Evolutionary conservation across 1,140 invertebrate genomes (phyloP).

Genomic region (Armadillidium nasatum): DNA sequence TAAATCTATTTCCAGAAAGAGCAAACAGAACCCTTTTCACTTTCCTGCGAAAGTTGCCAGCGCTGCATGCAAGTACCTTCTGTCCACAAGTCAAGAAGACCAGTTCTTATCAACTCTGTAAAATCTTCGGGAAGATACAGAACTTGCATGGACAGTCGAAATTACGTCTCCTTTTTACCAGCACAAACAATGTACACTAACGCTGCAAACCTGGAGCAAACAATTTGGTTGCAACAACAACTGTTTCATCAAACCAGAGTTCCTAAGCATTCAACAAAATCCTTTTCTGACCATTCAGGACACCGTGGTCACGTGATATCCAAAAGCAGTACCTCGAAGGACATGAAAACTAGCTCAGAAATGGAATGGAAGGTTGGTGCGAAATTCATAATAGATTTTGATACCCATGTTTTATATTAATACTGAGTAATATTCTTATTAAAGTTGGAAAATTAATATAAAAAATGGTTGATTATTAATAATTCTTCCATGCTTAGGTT

Average conservation of each 20-base stretch:
- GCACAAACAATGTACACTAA: conserved; percentile 67
- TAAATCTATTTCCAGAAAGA: no score
- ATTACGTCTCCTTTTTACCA: neutral
- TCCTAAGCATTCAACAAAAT: conserved; percentile 27
- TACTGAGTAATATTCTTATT: no score
- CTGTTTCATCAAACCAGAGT: conserved; percentile 58
- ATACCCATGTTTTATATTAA: no score
- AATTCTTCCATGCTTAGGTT: conserved; percentile 55
- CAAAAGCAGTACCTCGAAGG: conserved; percentile 19
- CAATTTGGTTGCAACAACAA: conserved; percentile 66
- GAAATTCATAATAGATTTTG: conserved; percentile 53
- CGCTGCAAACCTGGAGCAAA: conserved; percentile 65
- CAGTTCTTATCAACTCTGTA: neutral
- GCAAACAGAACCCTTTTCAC: neutral
- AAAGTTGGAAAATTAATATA: no score
- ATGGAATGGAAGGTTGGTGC: conserved; percentile 56
- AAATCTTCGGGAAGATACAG: neutral
- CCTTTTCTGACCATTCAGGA: conserved; percentile 10
- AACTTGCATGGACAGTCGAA: neutral
- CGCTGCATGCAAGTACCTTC: neutral
- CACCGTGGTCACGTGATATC: conserved; percentile 26
- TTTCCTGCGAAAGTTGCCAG: neutral
- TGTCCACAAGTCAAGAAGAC: neutral
- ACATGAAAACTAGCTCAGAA: conserved; percentile 26
- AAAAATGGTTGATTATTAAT: no score